phyloP scores from a whole-genome alignment of 2,113 vertebrate species.

The Zosterops lateralis region DNA sequence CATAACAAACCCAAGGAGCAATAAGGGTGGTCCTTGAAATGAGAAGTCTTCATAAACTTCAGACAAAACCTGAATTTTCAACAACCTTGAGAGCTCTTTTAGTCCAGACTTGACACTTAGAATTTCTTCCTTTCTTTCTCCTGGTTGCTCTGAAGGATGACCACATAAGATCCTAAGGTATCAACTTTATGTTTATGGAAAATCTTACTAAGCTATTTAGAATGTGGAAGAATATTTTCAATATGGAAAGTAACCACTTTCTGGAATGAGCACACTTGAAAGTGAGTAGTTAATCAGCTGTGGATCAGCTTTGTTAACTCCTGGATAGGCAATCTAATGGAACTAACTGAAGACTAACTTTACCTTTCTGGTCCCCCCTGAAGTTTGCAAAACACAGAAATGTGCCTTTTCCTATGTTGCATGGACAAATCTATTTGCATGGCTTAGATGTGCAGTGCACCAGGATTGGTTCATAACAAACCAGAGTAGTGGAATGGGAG shows the following conservation, averaged over 20 bases:
- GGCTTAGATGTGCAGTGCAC: neutral
- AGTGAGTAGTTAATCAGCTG: neutral
- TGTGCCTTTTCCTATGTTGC: neutral
- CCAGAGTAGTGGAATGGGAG: too few species aligned
- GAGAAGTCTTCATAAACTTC: neutral
- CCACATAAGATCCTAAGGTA: neutral
- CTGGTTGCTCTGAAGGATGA: rapidly evolving
- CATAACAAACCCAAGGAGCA: neutral
- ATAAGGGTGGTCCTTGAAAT: neutral
- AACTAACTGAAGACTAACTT: neutral
- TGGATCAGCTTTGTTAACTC: neutral
- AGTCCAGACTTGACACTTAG: neutral
- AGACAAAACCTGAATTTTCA: neutral
- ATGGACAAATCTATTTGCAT: neutral
- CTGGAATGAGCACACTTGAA: neutral
- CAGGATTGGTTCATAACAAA: neutral
- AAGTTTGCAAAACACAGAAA: neutral
- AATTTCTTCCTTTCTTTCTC: neutral
- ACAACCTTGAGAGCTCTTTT: neutral
- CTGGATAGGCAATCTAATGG: neutral
- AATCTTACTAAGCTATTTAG: neutral
- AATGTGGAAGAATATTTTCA: neutral
- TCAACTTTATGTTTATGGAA: neutral
- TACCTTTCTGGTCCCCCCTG: neutral
- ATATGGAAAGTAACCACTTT: neutral